phyloP scores from a whole-genome alignment of 2,797 vertebrate species.

The Holocentrus rufus region DNA sequence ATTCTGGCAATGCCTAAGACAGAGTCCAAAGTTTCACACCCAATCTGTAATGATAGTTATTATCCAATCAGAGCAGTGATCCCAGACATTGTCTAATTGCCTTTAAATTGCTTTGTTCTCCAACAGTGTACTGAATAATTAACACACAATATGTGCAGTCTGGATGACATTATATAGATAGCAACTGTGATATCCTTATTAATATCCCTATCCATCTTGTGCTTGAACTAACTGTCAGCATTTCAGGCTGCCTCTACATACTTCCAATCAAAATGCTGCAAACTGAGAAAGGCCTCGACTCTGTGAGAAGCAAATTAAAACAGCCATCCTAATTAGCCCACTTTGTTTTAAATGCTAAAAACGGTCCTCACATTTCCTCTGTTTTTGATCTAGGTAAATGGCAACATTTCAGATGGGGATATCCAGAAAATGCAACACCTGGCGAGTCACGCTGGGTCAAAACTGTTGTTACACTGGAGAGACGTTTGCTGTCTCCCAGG shows the following conservation, averaged over 20 bases:
- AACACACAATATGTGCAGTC: conserved; percentile 59
- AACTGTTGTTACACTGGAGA: conserved; percentile 45
- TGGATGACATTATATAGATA: conserved; percentile 59
- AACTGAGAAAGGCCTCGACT: conserved; percentile 48
- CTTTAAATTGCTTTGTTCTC: conserved; percentile 57
- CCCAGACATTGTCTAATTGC: conserved; percentile 52
- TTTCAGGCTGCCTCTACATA: conserved; percentile 51
- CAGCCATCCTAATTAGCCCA: conserved; percentile 59
- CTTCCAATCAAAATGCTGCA: conserved; percentile 59
- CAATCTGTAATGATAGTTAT: conserved; percentile 34
- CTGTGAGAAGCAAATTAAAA: conserved; percentile 65
- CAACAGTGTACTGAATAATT: conserved; percentile 49
- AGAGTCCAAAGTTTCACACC: conserved; percentile 29
- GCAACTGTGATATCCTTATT: conserved; percentile 61
- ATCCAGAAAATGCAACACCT: conserved; percentile 53
- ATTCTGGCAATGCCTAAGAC: conserved; percentile 17
- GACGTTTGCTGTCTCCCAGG: conserved; percentile 50
- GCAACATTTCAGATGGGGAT: conserved; percentile 47
- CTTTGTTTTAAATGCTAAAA: conserved; percentile 52
- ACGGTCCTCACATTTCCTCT: conserved; percentile 14
- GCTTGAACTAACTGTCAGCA: conserved; percentile 37
- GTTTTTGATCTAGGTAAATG: conserved; percentile 48
- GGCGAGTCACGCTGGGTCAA: conserved; percentile 41
- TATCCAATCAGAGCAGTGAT: conserved; percentile 56
- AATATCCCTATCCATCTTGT: conserved; percentile 43